These are phyloP conservation scores for Salvelinus namaycush DNA, from an alignment of 2,113 vertebrate genomes.

Conservation along the genomic window DNA sequence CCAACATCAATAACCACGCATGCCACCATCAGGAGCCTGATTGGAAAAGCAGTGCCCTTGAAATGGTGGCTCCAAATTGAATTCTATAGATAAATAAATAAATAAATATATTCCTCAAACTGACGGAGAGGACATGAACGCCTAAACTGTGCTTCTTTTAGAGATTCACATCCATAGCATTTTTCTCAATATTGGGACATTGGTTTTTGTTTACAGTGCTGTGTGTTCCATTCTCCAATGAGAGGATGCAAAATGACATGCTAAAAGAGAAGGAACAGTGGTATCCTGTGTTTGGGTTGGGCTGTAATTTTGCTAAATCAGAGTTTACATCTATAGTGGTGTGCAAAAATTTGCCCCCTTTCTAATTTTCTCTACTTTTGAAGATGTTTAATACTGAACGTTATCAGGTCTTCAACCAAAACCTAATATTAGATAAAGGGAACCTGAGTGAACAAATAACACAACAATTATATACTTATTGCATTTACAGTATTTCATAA, in stretches of 20 bases:
- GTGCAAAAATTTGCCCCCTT: too few species aligned
- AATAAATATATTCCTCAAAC: slow-evolving; percentile 20
- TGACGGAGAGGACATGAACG: slow-evolving; percentile 43
- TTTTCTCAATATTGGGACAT: not conserved
- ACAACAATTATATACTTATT: too few species aligned
- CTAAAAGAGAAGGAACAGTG: not conserved
- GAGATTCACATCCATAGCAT: slow-evolving; percentile 1
- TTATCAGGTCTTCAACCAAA: too few species aligned
- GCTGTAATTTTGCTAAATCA: too few species aligned
- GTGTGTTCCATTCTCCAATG: slow-evolving; percentile 13
- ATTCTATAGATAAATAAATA: slow-evolving; percentile 25
- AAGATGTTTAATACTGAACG: too few species aligned
- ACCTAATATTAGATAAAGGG: too few species aligned
- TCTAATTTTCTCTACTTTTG: too few species aligned
- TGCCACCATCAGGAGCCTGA: slow-evolving; percentile 17
- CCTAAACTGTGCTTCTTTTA: slow-evolving; percentile 5
- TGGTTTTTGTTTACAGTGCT: not conserved
- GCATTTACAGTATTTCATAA: too few species aligned
- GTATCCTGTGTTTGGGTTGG: slow-evolving; percentile 10
- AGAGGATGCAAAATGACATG: not conserved
- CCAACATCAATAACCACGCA: slow-evolving; percentile 24
- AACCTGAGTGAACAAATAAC: too few species aligned
- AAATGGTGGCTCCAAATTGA: slow-evolving; percentile 27
- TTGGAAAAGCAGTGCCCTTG: slow-evolving; percentile 52
- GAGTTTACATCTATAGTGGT: too few species aligned